Percentiles rank a stretch among this genome's conserved stretches.
Evolutionary conservation across 2,113 vertebrate species (phyloP).

Genomic region (Cepphus grylle): DNA sequence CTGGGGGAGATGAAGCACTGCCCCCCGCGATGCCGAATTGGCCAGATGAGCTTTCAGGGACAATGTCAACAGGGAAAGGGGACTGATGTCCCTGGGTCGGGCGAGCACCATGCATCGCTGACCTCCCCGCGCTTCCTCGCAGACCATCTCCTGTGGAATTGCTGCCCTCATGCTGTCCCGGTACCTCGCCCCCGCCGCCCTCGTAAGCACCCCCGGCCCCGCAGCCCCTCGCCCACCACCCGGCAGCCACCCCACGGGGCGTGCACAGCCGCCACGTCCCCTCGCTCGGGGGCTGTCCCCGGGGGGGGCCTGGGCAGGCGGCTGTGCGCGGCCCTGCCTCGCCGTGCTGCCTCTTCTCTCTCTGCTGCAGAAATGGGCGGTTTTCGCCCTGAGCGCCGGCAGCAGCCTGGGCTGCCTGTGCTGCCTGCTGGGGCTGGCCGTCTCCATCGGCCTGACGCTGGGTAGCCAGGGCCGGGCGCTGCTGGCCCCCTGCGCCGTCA

Average conservation of each 20-base stretch:
- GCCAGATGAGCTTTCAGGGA: background rate
- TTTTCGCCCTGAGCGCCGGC: constrained; percentile 72
- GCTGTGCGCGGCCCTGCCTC: accelerated
- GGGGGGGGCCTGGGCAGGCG: background rate
- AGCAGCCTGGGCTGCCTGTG: constrained; percentile 74
- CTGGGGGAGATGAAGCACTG: background rate
- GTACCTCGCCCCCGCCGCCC: constrained; percentile 64
- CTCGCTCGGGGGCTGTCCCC: accelerated
- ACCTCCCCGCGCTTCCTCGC: background rate
- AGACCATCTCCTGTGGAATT: constrained; percentile 76
- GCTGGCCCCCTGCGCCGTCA: constrained; percentile 77
- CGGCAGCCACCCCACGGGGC: accelerated
- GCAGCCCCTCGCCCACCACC: background rate
- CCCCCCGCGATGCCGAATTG: accelerated
- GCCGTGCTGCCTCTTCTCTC: accelerated
- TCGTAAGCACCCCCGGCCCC: constrained; percentile 64
- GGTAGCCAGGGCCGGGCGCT: constrained; percentile 75
- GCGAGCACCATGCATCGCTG: accelerated
- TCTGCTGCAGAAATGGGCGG: constrained; percentile 75
- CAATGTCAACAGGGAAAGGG: background rate
- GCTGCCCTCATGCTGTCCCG: constrained; percentile 81
- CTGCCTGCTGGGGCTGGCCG: constrained; percentile 75
- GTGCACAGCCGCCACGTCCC: background rate
- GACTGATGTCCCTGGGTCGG: accelerated
- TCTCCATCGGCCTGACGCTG: constrained; percentile 78